These are phyloP conservation scores for Biston stratarius DNA, from an alignment of 2,888 invertebrate genomes.

Conservation along the genomic window DNA sequence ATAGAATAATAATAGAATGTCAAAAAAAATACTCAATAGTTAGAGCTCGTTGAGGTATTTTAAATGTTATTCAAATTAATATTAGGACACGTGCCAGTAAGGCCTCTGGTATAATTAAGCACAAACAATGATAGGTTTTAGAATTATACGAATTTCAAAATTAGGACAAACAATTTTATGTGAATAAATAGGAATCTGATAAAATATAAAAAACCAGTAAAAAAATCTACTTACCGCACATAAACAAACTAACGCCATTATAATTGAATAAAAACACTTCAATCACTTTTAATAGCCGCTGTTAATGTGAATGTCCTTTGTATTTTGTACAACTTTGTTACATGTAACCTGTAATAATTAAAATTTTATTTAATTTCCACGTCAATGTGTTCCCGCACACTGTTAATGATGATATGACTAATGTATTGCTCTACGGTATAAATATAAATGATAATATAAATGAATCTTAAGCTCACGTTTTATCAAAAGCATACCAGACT, in stretches of 20 bases:
- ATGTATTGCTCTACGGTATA: conserved; percentile 9
- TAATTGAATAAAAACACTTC: conserved; percentile 17
- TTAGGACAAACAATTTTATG: too few species aligned
- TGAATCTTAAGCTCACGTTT: conserved; percentile 21
- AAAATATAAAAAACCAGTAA: too few species aligned
- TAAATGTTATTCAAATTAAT: too few species aligned
- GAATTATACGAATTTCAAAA: too few species aligned
- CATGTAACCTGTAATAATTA: too few species aligned
- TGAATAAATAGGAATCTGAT: too few species aligned
- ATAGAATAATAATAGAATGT: too few species aligned
- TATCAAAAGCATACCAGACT: conserved; percentile 53
- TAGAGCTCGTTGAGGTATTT: too few species aligned
- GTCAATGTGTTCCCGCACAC: conserved; percentile 8
- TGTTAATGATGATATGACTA: conserved; percentile 20
- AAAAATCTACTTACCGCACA: conserved; percentile 30
- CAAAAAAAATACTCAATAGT: too few species aligned
- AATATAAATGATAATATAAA: conserved; percentile 37
- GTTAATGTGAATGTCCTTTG: not conserved
- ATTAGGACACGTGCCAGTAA: too few species aligned
- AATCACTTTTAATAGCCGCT: conserved; percentile 21
- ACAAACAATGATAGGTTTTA: too few species aligned
- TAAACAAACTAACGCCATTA: conserved; percentile 40
- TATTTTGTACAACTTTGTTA: not conserved
- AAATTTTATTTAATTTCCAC: conserved; percentile 4
- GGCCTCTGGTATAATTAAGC: too few species aligned